Conservation (phyloP, 2,888 invertebrate genomes). For the Melinopterus prodromus region DNA sequence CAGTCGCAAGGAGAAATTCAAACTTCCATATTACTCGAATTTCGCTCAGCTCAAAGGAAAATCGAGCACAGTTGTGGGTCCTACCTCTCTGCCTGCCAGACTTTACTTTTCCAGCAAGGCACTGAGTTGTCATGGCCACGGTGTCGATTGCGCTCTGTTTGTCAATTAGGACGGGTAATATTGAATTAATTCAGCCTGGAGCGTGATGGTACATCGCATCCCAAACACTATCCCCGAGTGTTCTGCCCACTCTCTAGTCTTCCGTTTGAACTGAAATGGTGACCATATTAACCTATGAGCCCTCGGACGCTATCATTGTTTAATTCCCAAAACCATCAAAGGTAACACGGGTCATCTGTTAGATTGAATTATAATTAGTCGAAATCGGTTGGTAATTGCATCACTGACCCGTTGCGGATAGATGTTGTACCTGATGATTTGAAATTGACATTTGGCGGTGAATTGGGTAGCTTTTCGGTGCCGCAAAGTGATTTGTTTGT, state of each 20-base stretch:
- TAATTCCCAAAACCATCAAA: not conserved
- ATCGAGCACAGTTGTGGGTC: not conserved
- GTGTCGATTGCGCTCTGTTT: not conserved
- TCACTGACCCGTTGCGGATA: too few relatives aligned
- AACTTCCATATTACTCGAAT: not conserved
- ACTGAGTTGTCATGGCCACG: not conserved
- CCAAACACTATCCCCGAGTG: not conserved
- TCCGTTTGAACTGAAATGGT: not conserved
- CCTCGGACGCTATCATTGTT: not conserved
- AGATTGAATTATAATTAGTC: too few relatives aligned
- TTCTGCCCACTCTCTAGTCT: not conserved
- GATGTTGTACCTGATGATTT: too few relatives aligned
- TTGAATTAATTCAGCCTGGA: not conserved
- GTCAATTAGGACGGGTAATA: not conserved
- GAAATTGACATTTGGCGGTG: too few relatives aligned
- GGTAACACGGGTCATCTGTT: not conserved
- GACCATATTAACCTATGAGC: not conserved
- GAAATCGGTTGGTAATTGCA: too few relatives aligned
- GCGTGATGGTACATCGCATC: not conserved
- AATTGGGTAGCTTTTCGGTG: too few relatives aligned
- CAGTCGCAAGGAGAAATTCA: not conserved
- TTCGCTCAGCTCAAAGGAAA: not conserved
- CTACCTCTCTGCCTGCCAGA: not conserved
- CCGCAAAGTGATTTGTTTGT: too few relatives aligned
- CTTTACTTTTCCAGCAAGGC: not conserved